Percentiles rank a stretch among this genome's conserved stretches.
phyloP scores from a whole-genome alignment of 2,797 vertebrate species.

The Taeniopygia guttata region DNA sequence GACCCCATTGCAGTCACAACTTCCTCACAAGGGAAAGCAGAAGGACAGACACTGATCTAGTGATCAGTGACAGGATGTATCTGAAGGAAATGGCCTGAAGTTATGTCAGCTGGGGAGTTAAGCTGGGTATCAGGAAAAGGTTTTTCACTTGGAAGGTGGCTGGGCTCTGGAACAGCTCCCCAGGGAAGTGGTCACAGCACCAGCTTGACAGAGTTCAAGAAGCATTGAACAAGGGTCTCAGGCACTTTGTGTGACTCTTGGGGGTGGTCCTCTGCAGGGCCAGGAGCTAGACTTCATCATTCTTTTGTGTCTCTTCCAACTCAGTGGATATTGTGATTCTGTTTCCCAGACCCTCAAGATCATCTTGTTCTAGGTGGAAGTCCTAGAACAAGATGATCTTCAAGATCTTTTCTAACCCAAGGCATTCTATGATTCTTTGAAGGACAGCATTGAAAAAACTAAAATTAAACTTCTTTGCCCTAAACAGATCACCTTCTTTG shows the following conservation, averaged over 20 bases:
- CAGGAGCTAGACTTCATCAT: neutral
- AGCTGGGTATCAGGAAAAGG: neutral
- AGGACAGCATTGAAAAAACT: neutral
- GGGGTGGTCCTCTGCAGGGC: neutral
- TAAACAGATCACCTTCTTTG: neutral
- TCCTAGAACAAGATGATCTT: neutral
- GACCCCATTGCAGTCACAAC: rapidly evolving
- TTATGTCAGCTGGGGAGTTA: rapidly evolving
- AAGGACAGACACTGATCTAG: neutral
- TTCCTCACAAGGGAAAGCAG: neutral
- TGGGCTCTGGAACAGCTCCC: neutral
- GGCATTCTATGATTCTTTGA: neutral
- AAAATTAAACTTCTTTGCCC: neutral
- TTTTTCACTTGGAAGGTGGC: neutral
- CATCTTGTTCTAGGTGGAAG: too few species aligned
- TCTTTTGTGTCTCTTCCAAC: neutral
- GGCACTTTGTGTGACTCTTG: neutral
- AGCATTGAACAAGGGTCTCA: neutral
- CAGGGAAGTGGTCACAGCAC: neutral
- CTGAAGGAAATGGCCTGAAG: neutral
- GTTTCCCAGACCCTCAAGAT: neutral
- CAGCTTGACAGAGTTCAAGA: neutral
- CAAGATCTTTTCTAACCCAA: neutral
- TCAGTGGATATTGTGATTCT: neutral
- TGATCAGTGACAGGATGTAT: neutral